These are phyloP conservation scores for Parambassis ranga DNA, from an alignment of 2,797 vertebrate species.

Conservation along the genomic window DNA sequence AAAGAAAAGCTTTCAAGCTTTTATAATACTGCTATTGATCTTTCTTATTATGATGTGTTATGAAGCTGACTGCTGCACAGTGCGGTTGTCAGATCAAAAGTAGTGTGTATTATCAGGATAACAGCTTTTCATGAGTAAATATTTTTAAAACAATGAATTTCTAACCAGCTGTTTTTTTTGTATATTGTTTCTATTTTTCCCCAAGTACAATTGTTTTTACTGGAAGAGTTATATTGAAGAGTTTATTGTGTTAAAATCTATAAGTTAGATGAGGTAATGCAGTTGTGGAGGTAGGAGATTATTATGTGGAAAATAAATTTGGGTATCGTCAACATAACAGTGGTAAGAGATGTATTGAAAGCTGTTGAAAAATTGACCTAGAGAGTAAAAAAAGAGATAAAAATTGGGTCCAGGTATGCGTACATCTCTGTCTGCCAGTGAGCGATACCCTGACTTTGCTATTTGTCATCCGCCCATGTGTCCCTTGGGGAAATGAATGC, in stretches of 20 bases:
- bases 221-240: too few species aligned
- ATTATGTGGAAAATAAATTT: too few species aligned
- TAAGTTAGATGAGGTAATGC: too few species aligned
- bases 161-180: neutral
- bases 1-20: slow-evolving; percentile 48
- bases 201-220: too few species aligned
- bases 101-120: neutral
- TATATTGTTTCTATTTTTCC: too few species aligned
- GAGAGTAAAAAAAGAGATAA: too few species aligned
- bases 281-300: too few species aligned
- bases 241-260: too few species aligned
- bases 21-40: slow-evolving; percentile 43
- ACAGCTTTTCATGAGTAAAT: neutral
- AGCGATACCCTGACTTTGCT: slow-evolving; percentile 23
- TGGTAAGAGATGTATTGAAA: too few species aligned
- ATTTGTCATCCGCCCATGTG: slow-evolving; percentile 32
- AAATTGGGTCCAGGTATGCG: too few species aligned
- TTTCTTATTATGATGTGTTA: neutral
- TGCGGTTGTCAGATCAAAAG: slow-evolving; percentile 20
- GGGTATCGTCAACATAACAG: too few species aligned
- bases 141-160: slow-evolving; percentile 7
- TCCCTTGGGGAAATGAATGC: slow-evolving; percentile 25
- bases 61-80: slow-evolving; percentile 11
- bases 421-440: slow-evolving; percentile 3
- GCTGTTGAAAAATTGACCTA: too few species aligned